Evolutionary conservation across 1,140 invertebrate genomes (phyloP).

Genomic region (Bombus turneri): DNA sequence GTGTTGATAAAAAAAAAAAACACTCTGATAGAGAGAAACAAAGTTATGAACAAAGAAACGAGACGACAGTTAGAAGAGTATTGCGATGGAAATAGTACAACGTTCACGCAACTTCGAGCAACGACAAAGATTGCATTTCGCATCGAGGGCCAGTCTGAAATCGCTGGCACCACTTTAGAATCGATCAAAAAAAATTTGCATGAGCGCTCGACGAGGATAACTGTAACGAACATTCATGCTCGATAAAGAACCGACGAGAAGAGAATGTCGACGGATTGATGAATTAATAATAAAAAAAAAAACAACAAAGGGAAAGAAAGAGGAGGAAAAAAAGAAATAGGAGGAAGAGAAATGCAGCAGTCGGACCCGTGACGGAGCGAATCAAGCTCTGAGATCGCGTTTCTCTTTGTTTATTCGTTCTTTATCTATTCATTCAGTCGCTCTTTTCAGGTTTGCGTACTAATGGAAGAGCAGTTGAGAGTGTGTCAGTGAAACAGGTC

Average conservation of each 20-base stretch:
- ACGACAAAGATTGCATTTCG: no score
- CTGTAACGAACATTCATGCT: not conserved
- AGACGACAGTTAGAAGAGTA: not conserved
- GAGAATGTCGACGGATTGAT: constrained; percentile 36
- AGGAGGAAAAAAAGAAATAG: not conserved
- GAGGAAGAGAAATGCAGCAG: constrained; percentile 2
- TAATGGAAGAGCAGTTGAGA: constrained; percentile 41
- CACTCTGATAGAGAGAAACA: no score
- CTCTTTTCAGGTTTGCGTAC: constrained; percentile 44
- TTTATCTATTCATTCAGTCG: constrained; percentile 56
- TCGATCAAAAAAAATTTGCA: not conserved
- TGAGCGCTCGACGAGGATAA: not conserved
- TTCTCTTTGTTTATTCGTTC: constrained; percentile 63
- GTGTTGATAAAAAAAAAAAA: not conserved
- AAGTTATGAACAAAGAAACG: not conserved
- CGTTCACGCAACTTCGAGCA: not conserved
- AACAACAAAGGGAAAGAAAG: not conserved
- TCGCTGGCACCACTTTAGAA: not conserved
- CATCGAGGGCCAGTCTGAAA: not conserved
- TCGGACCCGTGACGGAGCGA: constrained; percentile 48
- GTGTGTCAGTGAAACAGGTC: constrained; percentile 64
- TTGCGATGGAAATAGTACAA: not conserved
- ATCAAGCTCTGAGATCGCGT: constrained; percentile 55
- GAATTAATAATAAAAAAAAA: constrained; percentile 46
- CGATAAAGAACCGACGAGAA: not conserved